Percentiles rank a stretch among this genome's conserved stretches.
phyloP scores from a whole-genome alignment of 2,113 vertebrate species.

The Corydoras maculifer region DNA sequence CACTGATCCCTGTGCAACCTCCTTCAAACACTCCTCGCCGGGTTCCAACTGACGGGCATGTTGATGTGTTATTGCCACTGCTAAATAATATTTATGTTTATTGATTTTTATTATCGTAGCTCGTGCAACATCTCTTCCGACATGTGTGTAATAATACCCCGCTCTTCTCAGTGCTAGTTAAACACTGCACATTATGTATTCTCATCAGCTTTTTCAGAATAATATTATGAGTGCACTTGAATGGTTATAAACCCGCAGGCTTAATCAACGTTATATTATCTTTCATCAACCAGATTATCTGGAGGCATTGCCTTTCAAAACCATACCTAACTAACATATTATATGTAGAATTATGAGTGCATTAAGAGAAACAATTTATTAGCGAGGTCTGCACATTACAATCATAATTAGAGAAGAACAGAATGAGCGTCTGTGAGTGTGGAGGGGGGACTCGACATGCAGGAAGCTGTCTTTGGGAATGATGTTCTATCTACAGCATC shows the following conservation, averaged over 20 bases:
- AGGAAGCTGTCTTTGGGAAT: conserved; percentile 43
- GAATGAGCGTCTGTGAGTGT: conserved; percentile 25
- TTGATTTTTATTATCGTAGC: not conserved
- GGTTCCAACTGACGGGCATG: too few species aligned
- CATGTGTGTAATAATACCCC: too few species aligned
- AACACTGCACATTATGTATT: not conserved
- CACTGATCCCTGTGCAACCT: conserved; percentile 5
- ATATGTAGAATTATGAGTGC: conserved; percentile 14
- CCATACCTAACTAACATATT: not conserved
- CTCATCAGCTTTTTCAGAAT: not conserved
- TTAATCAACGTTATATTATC: conserved; percentile 7
- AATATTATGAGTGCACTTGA: not conserved
- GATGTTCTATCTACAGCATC: conserved; percentile 42
- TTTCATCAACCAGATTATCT: conserved; percentile 2
- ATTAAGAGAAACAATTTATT: conserved; percentile 21
- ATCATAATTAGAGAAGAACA: conserved; percentile 21
- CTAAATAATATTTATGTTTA: too few species aligned
- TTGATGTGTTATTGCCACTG: too few species aligned
- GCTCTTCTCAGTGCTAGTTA: not conserved
- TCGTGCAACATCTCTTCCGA: too few species aligned
- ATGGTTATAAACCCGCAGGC: not conserved
- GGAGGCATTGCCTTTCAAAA: not conserved
- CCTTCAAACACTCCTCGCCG: conserved; percentile 6
- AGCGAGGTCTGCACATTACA: not conserved
- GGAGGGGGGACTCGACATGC: conserved; percentile 34